Conservation (phyloP, 2,797 vertebrate genomes). For the Molossus alvarezi region DNA sequence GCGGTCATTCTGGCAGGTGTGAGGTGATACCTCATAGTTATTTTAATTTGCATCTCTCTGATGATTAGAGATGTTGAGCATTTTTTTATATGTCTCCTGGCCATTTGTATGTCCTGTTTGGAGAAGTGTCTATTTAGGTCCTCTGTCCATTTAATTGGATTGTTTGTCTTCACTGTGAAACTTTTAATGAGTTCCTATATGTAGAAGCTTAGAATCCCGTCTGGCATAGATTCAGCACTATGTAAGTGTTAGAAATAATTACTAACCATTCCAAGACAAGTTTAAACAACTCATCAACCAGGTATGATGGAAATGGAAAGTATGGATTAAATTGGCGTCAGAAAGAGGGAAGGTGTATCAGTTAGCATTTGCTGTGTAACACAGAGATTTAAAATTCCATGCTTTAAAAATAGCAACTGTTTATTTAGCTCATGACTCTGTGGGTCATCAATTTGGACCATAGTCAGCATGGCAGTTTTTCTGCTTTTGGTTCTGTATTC, state of each 20-base stretch:
- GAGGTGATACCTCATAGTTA: too few species aligned
- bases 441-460: not conserved
- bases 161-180: not conserved
- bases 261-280: not conserved
- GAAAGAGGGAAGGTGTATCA: not conserved
- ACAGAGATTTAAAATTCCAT: not conserved
- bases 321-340: not conserved
- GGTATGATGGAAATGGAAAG: not conserved
- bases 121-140: too few species aligned
- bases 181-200: not conserved
- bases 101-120: too few species aligned
- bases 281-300: not conserved
- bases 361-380: not conserved
- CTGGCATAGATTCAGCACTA: not conserved
- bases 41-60: too few species aligned
- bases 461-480: not conserved
- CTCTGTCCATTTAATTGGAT: too few species aligned
- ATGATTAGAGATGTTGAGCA: too few species aligned
- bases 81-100: too few species aligned
- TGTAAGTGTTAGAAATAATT: constrained; percentile 1
- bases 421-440: not conserved
- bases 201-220: not conserved
- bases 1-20: too few species aligned
- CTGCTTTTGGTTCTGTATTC: not conserved
- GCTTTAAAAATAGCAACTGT: not conserved